Base-by-base conservation (phyloP, 2,888 invertebrate species). In the Capitulum mitella region DNA sequence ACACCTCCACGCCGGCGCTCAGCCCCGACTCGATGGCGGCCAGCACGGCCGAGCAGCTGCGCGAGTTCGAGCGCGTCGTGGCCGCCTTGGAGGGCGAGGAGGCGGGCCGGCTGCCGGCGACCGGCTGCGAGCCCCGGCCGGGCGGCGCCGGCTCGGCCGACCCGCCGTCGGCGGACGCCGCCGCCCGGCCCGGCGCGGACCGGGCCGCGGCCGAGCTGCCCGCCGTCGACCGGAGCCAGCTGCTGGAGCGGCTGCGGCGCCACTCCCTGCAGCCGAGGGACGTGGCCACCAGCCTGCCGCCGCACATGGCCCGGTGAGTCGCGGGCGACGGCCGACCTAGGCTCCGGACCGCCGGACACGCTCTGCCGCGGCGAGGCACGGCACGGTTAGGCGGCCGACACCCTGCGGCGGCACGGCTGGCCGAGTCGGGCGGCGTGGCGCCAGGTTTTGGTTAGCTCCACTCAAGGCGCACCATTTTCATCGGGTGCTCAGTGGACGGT, bases 31-130 rank as follows among this genome's bases (percentile, higher is more conserved):
- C 37, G 37, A 16, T 70, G 70, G 70, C 32, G 70, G 32, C 37
- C 19, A 12, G 16, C 70, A 70, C 70, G 26, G 70, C 70, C 70
- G 70, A 70, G 70, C 70, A 70, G 70, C 37, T 70, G 70, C 70
- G 70, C 34, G 70, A 70, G 70, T 70, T 70, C 26, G 70, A 70
- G 37, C 70, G 70, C 70, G 70, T 70, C 22, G 70, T 70, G 6
- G 70, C 70, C 70, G 37, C 70, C 22, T 8, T 70, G 70, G 70
- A 70, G 70, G 37, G 32, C 22, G 70, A 32, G 22, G 37, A 37
- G 22, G 70, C 37, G 26, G 70, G 70, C 70, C 70, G 70, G 19
- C 37, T 37, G 70, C 70, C 70, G 34, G 37, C 70, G 37, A 70
- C 37, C 70, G 32, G 51, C 51, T n/a, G 51, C 16, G 22, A 43